Percentiles rank a stretch among this genome's conserved stretches.
These are phyloP conservation scores for Antedon bifida DNA, from an alignment of 35 echinoderm and acorn worm species.

Conservation along the genomic window DNA sequence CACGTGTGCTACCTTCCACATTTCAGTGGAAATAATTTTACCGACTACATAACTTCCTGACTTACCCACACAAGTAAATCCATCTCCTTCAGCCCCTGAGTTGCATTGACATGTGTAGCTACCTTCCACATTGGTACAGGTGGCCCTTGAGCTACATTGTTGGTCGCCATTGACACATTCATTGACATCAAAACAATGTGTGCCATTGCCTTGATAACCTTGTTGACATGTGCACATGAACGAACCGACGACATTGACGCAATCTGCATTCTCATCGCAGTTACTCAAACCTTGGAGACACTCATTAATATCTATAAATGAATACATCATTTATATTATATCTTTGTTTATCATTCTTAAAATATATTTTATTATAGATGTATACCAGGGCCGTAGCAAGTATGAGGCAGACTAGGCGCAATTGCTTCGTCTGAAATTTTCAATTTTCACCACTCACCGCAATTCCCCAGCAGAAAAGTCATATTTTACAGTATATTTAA, in stretches of 20 bases:
- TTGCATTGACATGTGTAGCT: neutral
- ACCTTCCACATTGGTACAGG: neutral
- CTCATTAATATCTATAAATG: slow-evolving; percentile 66
- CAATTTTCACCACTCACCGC: too few relatives aligned
- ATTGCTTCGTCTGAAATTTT: too few relatives aligned
- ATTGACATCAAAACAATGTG: slow-evolving; percentile 41
- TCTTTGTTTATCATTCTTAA: neutral
- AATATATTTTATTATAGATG: neutral
- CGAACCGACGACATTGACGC: slow-evolving; percentile 38
- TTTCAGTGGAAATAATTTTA: too few relatives aligned
- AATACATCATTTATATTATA: neutral
- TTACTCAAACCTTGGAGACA: slow-evolving; percentile 31
- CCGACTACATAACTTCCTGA: neutral
- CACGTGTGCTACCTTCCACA: neutral
- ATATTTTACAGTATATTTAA: too few relatives aligned
- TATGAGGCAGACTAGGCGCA: too few relatives aligned
- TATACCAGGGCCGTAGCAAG: neutral
- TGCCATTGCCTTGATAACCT: slow-evolving; percentile 25
- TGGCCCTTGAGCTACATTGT: slow-evolving; percentile 47
- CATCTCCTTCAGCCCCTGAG: neutral
- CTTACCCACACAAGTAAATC: neutral
- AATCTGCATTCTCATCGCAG: slow-evolving; percentile 35
- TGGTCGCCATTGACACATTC: slow-evolving; percentile 21
- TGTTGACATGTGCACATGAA: slow-evolving; percentile 35
- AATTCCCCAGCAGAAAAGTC: too few relatives aligned